These are phyloP conservation scores for Ia io DNA, from an alignment of 2,113 vertebrate genomes.

Conservation along the genomic window DNA sequence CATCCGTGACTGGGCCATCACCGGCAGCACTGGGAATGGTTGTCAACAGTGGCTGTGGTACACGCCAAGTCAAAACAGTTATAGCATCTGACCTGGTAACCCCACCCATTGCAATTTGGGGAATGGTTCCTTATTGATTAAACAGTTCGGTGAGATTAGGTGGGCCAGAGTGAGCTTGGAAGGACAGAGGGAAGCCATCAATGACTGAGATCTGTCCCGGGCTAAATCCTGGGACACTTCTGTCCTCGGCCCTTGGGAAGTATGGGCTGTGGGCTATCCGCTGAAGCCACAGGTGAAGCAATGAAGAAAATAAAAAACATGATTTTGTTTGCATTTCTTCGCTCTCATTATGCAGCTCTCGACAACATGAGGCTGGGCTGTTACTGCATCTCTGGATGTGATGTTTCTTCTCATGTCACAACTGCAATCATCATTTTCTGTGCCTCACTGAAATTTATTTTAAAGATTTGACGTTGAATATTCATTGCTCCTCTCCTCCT, in stretches of 20 bases:
- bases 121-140: not conserved
- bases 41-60: not conserved
- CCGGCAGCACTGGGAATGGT: not conserved
- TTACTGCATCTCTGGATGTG: not conserved
- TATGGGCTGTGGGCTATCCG: not conserved
- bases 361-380: not conserved
- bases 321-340: not conserved
- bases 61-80: not conserved
- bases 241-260: not conserved
- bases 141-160: not conserved
- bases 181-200: not conserved
- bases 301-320: not conserved
- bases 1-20: too few relatives aligned
- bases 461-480: not conserved
- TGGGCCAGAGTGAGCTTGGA: not conserved
- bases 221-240: not conserved
- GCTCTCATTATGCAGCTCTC: not conserved
- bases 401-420: not conserved
- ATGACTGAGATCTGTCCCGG: not conserved
- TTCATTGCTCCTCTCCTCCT: not conserved
- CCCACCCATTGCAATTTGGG: not conserved
- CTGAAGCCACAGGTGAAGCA: not conserved
- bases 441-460: not conserved
- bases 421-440: not conserved
- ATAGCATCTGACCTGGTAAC: not conserved